These are phyloP conservation scores for Pao palembangensis DNA, from an alignment of 2,113 vertebrate genomes.

Conservation along the genomic window DNA sequence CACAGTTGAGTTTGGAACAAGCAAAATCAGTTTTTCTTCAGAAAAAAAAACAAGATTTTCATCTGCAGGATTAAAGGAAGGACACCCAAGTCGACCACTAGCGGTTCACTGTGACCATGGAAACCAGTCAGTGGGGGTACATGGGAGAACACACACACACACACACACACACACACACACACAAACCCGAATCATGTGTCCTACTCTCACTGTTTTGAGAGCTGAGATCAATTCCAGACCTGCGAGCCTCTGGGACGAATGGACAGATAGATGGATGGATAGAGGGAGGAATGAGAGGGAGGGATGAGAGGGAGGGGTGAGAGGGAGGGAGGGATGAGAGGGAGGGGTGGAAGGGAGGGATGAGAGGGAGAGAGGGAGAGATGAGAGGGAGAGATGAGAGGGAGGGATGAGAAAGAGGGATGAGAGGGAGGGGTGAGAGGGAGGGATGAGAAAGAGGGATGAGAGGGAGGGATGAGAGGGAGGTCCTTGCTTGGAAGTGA, in stretches of 20 bases:
- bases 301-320: no score
- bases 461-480: neutral
- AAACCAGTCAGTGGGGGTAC: constrained; percentile 34
- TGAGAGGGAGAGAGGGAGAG: no score
- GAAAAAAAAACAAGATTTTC: constrained; percentile 56
- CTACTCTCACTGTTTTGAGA: neutral
- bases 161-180: constrained; percentile 1
- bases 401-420: no score
- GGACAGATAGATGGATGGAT: no score
- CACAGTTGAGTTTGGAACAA: neutral
- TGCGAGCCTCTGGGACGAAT: no score
- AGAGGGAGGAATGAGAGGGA: neutral
- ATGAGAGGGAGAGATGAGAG: no score
- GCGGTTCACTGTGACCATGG: constrained; percentile 61
- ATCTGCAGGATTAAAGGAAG: constrained; percentile 59
- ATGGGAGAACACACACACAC: constrained; percentile 1
- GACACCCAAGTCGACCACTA: constrained; percentile 76
- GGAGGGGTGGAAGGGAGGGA: neutral
- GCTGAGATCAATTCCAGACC: no score
- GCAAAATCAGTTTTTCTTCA: neutral
- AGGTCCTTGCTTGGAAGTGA: no score
- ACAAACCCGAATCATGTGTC: neutral
- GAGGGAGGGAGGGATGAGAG: neutral
- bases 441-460: no score
- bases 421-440: no score